A percentile compares a stretch with the other conserved stretches of the same genome.
phyloP scores from a whole-genome alignment of 2,113 vertebrate genomes.

The Dendrocopos noguchii region DNA sequence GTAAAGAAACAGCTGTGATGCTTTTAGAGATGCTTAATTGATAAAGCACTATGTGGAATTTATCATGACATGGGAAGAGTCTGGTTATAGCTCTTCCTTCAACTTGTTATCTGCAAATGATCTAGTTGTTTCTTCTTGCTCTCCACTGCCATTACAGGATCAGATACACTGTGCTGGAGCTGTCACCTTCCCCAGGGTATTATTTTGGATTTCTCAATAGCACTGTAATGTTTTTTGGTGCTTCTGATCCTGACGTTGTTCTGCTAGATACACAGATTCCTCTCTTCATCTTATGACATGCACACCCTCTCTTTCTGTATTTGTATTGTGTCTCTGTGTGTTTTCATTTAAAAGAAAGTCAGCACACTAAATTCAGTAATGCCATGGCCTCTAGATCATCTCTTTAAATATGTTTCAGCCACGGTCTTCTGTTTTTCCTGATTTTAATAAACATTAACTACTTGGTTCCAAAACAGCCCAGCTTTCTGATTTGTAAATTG shows the following conservation, averaged over 20 bases:
- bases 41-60: background rate
- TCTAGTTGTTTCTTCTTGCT: background rate
- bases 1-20: background rate
- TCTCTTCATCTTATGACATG: background rate
- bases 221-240: background rate
- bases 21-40: background rate
- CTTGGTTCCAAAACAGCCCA: background rate
- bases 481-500: background rate
- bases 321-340: background rate
- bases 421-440: background rate
- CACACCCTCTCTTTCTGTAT: background rate
- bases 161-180: background rate
- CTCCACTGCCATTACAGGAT: background rate
- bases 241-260: background rate
- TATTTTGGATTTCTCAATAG: conserved; percentile 14
- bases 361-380: background rate
- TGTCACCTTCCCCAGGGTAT: background rate
- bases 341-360: background rate
- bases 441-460: background rate
- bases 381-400: background rate
- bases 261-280: background rate
- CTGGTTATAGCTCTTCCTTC: background rate
- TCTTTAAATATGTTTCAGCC: background rate
- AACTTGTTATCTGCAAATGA: background rate
- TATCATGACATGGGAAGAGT: background rate